Conservation (phyloP, 2,797 vertebrate species). For the Furcifer pardalis region DNA sequence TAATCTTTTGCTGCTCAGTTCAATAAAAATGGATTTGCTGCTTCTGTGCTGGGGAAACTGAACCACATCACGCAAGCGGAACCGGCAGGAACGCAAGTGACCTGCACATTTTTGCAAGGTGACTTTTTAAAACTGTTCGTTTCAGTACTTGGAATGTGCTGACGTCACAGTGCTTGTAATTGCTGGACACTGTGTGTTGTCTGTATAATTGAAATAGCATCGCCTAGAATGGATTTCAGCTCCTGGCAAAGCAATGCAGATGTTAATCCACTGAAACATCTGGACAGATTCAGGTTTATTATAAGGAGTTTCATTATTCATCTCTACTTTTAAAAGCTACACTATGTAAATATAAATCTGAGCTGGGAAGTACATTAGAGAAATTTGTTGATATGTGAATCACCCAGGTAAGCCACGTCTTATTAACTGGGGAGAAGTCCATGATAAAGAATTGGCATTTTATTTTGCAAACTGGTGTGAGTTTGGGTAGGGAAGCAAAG, state of each 20-base stretch:
- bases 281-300: neutral
- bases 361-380: neutral
- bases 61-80: constrained; percentile 18
- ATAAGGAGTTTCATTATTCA: neutral
- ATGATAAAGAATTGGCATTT: neutral
- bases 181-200: neutral
- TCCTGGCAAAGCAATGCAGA: neutral
- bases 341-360: neutral
- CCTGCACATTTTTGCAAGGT: constrained; percentile 21
- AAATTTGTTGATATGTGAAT: neutral
- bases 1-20: constrained; percentile 39
- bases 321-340: neutral
- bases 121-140: constrained; percentile 42
- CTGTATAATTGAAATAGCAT: neutral
- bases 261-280: neutral
- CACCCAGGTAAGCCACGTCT: neutral
- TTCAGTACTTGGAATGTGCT: constrained; percentile 38
- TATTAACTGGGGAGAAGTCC: neutral
- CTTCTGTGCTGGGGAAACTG: neutral
- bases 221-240: neutral
- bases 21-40: constrained; percentile 19
- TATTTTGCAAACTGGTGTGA: neutral
- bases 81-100: constrained; percentile 11
- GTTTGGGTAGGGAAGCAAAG: no score
- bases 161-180: constrained; percentile 16